A percentile compares a stretch with the other conserved stretches of the same genome.
Evolutionary conservation across 2,888 invertebrate genomes (phyloP).

Genomic region (Athalia circularis): DNA sequence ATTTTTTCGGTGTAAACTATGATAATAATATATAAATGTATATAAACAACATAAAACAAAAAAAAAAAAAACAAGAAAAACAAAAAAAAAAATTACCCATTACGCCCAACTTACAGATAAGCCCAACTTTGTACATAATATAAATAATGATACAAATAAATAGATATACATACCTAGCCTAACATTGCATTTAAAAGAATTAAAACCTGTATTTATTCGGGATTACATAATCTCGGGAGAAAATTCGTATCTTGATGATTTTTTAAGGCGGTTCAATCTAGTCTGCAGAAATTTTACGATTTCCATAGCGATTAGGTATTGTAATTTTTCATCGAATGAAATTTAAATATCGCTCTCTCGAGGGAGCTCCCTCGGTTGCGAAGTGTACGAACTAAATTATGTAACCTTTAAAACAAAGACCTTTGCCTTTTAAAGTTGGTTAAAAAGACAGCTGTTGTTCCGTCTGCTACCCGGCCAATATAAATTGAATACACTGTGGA

Average conservation of each 20-base stretch:
- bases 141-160: constrained; percentile 67
- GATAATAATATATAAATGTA: constrained; percentile 66
- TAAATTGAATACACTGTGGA: not conserved
- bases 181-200: constrained; percentile 49
- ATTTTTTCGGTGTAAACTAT: constrained; percentile 65
- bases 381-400: not conserved
- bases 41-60: constrained; percentile 54
- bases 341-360: not conserved
- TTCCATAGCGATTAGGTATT: not conserved
- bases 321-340: not conserved
- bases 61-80: constrained; percentile 6
- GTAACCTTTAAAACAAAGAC: not conserved
- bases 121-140: constrained; percentile 70
- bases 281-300: no score
- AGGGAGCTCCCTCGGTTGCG: not conserved
- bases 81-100: constrained; percentile 59
- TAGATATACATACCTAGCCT: constrained; percentile 66
- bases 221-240: not conserved
- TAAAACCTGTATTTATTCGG: not conserved
- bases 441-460: no score
- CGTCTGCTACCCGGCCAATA: not conserved
- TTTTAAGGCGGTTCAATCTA: no score
- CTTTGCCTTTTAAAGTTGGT: no score
- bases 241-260: not conserved
- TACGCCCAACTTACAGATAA: constrained; percentile 64